Base-by-base conservation (phyloP, 2,113 vertebrate genomes). In the Synodontis membranacea region DNA sequence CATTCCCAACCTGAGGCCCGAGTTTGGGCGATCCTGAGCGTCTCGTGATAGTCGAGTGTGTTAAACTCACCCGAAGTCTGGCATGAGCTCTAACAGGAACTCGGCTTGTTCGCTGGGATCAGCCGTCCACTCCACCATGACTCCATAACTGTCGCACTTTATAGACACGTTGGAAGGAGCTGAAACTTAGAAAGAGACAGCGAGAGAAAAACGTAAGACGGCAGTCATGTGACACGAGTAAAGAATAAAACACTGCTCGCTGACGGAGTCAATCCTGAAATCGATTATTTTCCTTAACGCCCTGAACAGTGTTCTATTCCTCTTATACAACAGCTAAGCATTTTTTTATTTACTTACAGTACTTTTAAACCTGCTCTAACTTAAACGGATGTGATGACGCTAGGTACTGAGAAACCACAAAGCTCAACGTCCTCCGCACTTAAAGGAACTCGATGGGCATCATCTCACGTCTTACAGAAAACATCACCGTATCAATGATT, bases 61-160 rank as follows among this genome's bases (percentile, higher is more conserved):
- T 54, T 37, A 12, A 14, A 82, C 75, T 72, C 64, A 87, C 86
- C n/a, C 21, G 0, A 7, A 0, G 4, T 31, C 0, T 0, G 3
- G 0, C 12, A 10, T 19, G 19, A 89, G 21, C 54, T 42, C 25
- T 46, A 86, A 68, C 15, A 10, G 14, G 50, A 90, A 88, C 1
- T 37, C 6, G 0, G 85, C 84, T 1, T 81, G 15, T 5, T 19
- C 8, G 0, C 37, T 52, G 56, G 46, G 48, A 50, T 46, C 34
- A 0, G 82, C 46, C 14, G 46, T 10, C 89, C 89, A 90, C 48
- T 28, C 76, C 46, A 79, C 75, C 60, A 78, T 50, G 1, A 82
- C 89, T 21, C 84, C 78, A 79, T 86, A 88, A 66, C 21, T 88
- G 82, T 88, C 78, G 21, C 89, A 90, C 0, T 10, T 56, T 23